These are phyloP conservation scores for Aethes cnicana DNA, from an alignment of 2,888 invertebrate species.

Conservation along the genomic window DNA sequence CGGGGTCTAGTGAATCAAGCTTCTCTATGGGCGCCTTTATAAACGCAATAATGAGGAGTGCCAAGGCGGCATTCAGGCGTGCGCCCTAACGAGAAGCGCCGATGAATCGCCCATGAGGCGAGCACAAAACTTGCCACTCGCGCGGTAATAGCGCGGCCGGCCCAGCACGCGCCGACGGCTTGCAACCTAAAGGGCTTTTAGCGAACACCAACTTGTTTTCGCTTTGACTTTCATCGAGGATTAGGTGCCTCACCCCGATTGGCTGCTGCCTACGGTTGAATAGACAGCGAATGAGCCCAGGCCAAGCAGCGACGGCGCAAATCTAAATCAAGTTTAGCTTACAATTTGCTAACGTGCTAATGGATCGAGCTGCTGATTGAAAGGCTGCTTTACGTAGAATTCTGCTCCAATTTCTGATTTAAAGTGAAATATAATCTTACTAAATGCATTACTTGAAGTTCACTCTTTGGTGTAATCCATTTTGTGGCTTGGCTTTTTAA, in stretches of 20 bases:
- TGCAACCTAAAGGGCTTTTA: conserved; percentile 72
- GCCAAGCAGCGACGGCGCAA: conserved; percentile 44
- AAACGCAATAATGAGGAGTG: conserved; percentile 82
- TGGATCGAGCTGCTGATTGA: conserved; percentile 15
- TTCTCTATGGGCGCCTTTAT: conserved; percentile 77
- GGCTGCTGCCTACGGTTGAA: conserved; percentile 64
- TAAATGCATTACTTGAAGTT: conserved; percentile 28
- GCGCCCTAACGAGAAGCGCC: conserved; percentile 73
- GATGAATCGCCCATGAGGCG: conserved; percentile 77
- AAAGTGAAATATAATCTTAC: conserved; percentile 21
- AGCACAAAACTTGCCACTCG: conserved; percentile 77
- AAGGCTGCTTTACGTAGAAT: neutral
- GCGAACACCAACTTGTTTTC: conserved; percentile 62
- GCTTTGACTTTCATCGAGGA: conserved; percentile 70
- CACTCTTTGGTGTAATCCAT: no score
- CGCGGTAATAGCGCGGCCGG: conserved; percentile 51
- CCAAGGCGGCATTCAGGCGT: conserved; percentile 76
- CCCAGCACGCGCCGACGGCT: conserved; percentile 39
- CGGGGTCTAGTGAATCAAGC: conserved; percentile 75
- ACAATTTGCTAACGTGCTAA: conserved; percentile 23
- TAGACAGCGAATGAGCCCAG: conserved; percentile 66
- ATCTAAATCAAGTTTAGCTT: conserved; percentile 42
- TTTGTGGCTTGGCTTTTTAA: no score
- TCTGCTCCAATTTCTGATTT: conserved; percentile 18
- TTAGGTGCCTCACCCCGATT: conserved; percentile 61